Percentiles rank a stretch among this genome's conserved stretches.
Evolutionary conservation across 2,888 invertebrate species (phyloP).

Genomic region (Tipula vernalis): DNA sequence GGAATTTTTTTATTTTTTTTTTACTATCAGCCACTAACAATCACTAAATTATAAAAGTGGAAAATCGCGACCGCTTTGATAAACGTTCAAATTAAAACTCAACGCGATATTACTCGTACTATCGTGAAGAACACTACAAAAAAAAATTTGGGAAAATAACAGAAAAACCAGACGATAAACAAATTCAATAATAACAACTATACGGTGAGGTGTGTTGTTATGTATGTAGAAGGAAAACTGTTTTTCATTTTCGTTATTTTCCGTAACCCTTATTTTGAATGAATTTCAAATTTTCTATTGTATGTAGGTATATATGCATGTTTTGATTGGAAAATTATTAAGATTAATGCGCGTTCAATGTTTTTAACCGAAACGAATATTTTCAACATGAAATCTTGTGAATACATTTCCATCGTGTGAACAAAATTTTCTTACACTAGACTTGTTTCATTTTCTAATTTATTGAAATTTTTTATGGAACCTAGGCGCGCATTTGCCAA

Average conservation of each 20-base stretch:
- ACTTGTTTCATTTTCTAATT: too few relatives aligned
- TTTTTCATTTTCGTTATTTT: neutral
- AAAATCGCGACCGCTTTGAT: neutral
- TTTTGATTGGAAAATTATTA: neutral
- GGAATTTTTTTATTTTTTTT: too few relatives aligned
- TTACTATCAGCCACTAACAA: neutral
- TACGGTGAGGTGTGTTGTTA: neutral
- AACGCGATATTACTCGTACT: neutral
- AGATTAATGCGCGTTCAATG: neutral
- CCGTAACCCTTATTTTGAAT: neutral
- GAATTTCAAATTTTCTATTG: neutral
- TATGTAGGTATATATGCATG: neutral
- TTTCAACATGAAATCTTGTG: too few relatives aligned
- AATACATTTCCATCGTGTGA: too few relatives aligned
- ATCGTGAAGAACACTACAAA: neutral
- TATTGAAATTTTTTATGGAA: too few relatives aligned
- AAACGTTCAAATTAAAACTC: slow-evolving; percentile 6
- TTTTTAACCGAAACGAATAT: too few relatives aligned
- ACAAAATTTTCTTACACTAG: too few relatives aligned
- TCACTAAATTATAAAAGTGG: neutral
- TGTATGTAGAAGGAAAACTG: neutral
- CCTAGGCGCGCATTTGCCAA: neutral
- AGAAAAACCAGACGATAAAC: neutral
- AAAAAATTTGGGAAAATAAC: neutral
- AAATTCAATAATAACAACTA: neutral